Evolutionary conservation across 2,797 vertebrate genomes (phyloP).

Genomic region (Myripristis murdjan): DNA sequence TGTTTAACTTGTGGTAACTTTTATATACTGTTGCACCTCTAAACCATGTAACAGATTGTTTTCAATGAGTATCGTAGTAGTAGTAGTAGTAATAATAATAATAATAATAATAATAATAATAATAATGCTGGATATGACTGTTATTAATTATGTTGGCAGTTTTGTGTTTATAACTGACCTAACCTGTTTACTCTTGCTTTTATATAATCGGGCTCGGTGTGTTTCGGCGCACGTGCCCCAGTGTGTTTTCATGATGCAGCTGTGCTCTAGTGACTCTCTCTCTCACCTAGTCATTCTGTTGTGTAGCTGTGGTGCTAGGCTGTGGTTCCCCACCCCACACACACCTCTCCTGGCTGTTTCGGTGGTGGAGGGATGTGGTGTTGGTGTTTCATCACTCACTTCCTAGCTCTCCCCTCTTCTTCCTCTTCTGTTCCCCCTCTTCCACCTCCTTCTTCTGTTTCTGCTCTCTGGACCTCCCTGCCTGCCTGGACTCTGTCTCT

Average conservation of each 20-base stretch:
- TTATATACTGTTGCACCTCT: slow-evolving; percentile 19
- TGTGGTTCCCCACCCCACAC: slow-evolving; percentile 14
- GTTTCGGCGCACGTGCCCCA: slow-evolving; percentile 33
- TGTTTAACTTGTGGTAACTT: slow-evolving; percentile 25
- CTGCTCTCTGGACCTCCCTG: slow-evolving; percentile 31
- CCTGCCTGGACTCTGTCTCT: slow-evolving; percentile 65
- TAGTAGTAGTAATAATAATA: slow-evolving; percentile 9
- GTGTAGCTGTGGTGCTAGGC: slow-evolving; percentile 60
- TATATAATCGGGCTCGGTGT: slow-evolving; percentile 40
- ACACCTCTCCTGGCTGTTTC: slow-evolving; percentile 50
- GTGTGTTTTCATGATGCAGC: slow-evolving; percentile 34
- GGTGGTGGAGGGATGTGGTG: slow-evolving; percentile 85
- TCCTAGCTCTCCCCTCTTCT: slow-evolving; percentile 86
- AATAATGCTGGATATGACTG: slow-evolving; percentile 52
- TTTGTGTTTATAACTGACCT: slow-evolving; percentile 62
- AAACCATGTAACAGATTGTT: slow-evolving; percentile 42
- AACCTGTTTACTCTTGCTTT: slow-evolving; percentile 78
- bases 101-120: slow-evolving; percentile 18
- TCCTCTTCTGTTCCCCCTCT: slow-evolving; percentile 31
- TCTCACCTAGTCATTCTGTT: slow-evolving; percentile 45
- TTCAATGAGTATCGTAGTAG: background rate
- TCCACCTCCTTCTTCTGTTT: slow-evolving; percentile 28
- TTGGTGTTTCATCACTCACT: slow-evolving; percentile 85
- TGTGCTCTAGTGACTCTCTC: slow-evolving; percentile 48
- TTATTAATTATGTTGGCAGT: slow-evolving; percentile 61